These are phyloP conservation scores for Sciurus carolinensis DNA, from an alignment of 2,797 vertebrate species.

Conservation along the genomic window DNA sequence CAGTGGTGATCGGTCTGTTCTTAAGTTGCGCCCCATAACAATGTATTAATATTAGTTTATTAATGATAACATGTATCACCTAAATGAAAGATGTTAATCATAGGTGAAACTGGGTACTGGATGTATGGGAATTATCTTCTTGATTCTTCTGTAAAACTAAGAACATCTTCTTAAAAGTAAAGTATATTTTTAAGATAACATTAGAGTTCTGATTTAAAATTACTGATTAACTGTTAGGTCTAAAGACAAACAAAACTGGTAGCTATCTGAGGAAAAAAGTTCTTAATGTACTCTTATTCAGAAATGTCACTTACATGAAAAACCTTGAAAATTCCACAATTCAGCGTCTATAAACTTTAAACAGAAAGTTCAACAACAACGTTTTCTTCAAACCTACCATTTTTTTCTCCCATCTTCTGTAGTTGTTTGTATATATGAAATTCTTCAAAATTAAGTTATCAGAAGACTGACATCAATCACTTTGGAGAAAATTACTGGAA, in stretches of 20 bases:
- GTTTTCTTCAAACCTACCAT: slow-evolving; percentile 83
- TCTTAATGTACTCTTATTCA: slow-evolving; percentile 62
- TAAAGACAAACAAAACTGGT: slow-evolving; percentile 52
- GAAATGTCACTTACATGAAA: slow-evolving; percentile 64
- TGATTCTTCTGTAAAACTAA: slow-evolving; percentile 37
- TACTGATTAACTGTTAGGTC: slow-evolving; percentile 47
- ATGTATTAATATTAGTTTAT: background rate
- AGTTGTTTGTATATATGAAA: slow-evolving; percentile 36
- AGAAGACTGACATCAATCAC: slow-evolving; percentile 60
- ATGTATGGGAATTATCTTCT: background rate
- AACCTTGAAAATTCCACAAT: slow-evolving; percentile 36
- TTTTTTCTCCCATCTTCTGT: slow-evolving; percentile 84
- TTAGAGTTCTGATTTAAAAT: background rate
- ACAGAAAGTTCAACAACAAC: slow-evolving; percentile 65
- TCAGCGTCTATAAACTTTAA: slow-evolving; percentile 36
- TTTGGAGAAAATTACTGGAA: slow-evolving; percentile 69
- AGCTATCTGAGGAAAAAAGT: slow-evolving; percentile 4
- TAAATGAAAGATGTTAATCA: slow-evolving; percentile 50
- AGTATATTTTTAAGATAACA: background rate
- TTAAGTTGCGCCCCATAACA: no score
- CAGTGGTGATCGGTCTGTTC: no score
- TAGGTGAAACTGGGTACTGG: background rate
- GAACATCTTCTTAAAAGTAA: background rate
- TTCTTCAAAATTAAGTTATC: slow-evolving; percentile 73
- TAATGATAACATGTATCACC: slow-evolving; percentile 18